Conservation (phyloP, 2,888 invertebrate genomes). For the Apamea crenata region DNA sequence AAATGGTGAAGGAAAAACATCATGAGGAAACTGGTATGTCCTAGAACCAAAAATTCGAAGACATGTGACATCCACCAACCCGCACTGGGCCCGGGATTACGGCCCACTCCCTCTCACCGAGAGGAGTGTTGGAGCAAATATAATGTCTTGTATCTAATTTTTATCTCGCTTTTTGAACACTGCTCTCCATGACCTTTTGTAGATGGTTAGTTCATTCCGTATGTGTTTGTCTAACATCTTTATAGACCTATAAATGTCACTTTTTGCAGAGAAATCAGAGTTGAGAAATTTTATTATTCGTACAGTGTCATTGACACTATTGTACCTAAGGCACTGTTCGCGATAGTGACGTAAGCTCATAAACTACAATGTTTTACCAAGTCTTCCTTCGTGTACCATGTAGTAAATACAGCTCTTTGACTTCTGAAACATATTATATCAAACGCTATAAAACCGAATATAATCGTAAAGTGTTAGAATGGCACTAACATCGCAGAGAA, state of each 20-base stretch:
- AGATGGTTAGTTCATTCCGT: not conserved
- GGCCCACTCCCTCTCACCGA: too few relatives aligned
- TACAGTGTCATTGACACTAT: not conserved
- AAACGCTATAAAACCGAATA: not conserved
- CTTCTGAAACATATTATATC: not conserved
- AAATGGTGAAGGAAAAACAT: too few relatives aligned
- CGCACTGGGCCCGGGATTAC: too few relatives aligned
- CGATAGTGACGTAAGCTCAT: not conserved
- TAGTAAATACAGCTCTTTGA: not conserved
- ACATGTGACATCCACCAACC: too few relatives aligned
- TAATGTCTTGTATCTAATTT: not conserved
- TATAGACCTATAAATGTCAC: constrained; percentile 8
- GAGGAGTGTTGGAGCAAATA: not conserved
- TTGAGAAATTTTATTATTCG: not conserved
- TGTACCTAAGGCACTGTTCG: not conserved
- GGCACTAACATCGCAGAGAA: not conserved
- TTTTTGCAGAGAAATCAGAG: not conserved
- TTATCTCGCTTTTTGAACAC: too few relatives aligned
- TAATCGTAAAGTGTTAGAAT: not conserved
- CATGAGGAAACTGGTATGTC: too few relatives aligned
- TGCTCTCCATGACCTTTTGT: too few relatives aligned
- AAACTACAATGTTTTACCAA: not conserved
- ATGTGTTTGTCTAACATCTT: constrained; percentile 2
- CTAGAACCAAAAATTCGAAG: too few relatives aligned
- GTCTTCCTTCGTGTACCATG: not conserved